Evolutionary conservation across 1,140 invertebrate species (phyloP), one percentile per base, ranked within the genome.

Genomic region (Chymomyza costata): DNA sequence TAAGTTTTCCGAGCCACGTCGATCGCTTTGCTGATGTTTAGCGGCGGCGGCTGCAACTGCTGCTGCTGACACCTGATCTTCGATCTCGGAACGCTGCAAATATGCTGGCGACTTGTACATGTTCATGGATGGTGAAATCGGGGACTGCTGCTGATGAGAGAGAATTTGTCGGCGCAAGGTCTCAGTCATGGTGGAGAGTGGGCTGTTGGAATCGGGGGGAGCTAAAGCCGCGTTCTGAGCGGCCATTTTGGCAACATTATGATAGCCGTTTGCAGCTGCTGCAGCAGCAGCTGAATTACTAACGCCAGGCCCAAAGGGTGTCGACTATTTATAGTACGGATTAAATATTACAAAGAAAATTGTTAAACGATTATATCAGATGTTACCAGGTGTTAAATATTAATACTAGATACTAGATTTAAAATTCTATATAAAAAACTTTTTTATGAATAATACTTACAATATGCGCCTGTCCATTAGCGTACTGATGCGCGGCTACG

Each of bases 401-500:
- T n/a, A n/a, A n/a, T n/a, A n/a, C n/a, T n/a, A n/a, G n/a, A n/a
- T n/a, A n/a, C n/a, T n/a, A n/a, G n/a, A n/a, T n/a, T n/a, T n/a
- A n/a, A n/a, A n/a, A n/a, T 28, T 28, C 25, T 0, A 16, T 3
- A 5, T 31, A 8, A 1, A 17, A 40, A 25, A 19, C 3, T 5
- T 28, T n/a, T 1, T 1, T 13, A 19, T 14, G 25, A 43, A 46
- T n/a, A 30, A 19, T 43, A 83, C 82, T 63, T 82, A 83, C 82
- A 45, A 45, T 54, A 71, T 85, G 80, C 17, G 60, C 56, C 57
- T 83, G 71, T 66, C 76, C 86, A 39, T 83, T 78, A 19, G 89
- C 74, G 71, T 90, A 89, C 38, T 91, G 88, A 50, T 89, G 87
- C 3, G 37, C 46, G 13, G 10, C 35, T 13, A 67, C 52, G 65